These are phyloP conservation scores for Dorcus hopei DNA, from an alignment of 2,888 invertebrate species.

Conservation along the genomic window DNA sequence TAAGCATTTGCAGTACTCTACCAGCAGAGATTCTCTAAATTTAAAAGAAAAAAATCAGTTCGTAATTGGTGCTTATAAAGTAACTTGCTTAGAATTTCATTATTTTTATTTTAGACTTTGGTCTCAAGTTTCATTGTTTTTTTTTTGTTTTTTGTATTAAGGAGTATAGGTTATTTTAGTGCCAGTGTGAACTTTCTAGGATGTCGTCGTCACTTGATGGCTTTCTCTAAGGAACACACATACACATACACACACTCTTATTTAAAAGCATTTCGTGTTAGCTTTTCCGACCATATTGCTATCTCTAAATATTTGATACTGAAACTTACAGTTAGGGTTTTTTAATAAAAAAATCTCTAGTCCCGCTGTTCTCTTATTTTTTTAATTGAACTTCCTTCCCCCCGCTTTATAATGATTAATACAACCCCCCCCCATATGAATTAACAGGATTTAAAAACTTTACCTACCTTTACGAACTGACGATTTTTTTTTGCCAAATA, in stretches of 20 bases:
- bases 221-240: constrained; percentile 8
- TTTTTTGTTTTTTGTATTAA: constrained; percentile 18
- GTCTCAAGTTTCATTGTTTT: constrained; percentile 41
- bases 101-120: constrained; percentile 39
- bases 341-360: constrained; percentile 63
- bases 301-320: constrained; percentile 54
- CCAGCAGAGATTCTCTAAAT: not conserved
- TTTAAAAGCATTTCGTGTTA: constrained; percentile 52
- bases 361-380: constrained; percentile 55
- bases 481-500: constrained; percentile 27
- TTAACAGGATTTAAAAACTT: constrained; percentile 30
- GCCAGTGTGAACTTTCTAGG: constrained; percentile 22
- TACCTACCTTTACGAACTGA: constrained; percentile 18
- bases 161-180: constrained; percentile 39
- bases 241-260: constrained; percentile 5
- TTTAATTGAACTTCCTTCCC: constrained; percentile 18
- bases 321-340: constrained; percentile 56
- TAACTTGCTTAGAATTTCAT: constrained; percentile 14
- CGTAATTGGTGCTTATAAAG: constrained; percentile 13
- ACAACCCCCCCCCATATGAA: constrained; percentile 9
- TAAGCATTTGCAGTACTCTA: constrained; percentile 28
- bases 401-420: constrained; percentile 2
- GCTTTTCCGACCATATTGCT: constrained; percentile 53
- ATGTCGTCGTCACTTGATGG: constrained; percentile 15
- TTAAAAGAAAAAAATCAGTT: not conserved